Base-by-base conservation (phyloP, 2,888 invertebrate species). In the Alentia gelatinosa region DNA sequence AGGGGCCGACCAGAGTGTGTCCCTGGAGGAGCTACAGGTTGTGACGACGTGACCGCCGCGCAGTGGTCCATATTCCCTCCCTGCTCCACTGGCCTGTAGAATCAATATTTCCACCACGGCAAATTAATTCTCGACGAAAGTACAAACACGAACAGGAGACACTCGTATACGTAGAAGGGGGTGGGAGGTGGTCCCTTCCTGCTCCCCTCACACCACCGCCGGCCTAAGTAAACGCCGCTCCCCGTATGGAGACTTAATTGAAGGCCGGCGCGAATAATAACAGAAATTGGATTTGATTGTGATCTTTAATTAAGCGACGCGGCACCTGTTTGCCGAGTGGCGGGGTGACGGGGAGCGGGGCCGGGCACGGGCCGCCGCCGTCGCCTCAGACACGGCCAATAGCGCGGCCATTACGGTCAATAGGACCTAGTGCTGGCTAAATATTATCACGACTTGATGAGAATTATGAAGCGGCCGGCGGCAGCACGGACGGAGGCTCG, bases 271-370 rank as follows among this genome's bases (percentile, higher is more conserved):
- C 37, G 79, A 79, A 79, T 79, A 79, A 79, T 79, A 79, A 39
- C 79, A 79, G 79, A 79, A 79, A 79, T 79, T 79, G 79, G 79
- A 79, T 79, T 79, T 79, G 79, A 79, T 79, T 79, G 79, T 79
- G 79, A 79, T 79, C 79, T 79, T 79, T 79, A 79, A 79, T 79
- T 79, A 79, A 79, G 79, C 39, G 39, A 26, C 79, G 39, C 9
- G n/a, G 37, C 30, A 74, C 79, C 79, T 39, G 79, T 79, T 35
- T 79, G 79, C 79, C 30, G 74, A n/a, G 79, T 35, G 37, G 79
- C 9, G 23, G 37, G 39, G 79, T 7, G 7, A 19, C 37, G 79
- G 4, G 79, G 79, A 3, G 79, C 19, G 35, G 79, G n/a, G 37
- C 15, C 3, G 30, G 33, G 75, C 5, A 7, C 12, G 9, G 30